Conservation (phyloP, 2,113 vertebrate genomes). For the Rattus norvegicus region DNA sequence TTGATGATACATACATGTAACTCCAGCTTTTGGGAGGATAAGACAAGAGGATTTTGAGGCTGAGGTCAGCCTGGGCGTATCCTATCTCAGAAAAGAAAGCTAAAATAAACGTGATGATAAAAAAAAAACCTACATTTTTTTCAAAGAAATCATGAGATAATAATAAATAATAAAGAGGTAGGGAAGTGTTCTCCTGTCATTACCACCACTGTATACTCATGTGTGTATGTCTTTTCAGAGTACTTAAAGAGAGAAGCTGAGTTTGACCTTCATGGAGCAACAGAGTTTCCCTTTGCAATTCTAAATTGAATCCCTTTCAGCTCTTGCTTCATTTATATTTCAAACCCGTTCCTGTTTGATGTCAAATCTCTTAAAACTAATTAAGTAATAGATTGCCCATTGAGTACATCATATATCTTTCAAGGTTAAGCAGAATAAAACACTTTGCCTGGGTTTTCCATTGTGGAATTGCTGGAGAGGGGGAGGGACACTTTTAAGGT, state of each 20-base stretch:
- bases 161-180: neutral
- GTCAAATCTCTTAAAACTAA: slow-evolving; percentile 66
- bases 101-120: neutral
- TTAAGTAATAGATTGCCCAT: slow-evolving; percentile 70
- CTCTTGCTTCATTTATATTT: slow-evolving; percentile 54
- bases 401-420: slow-evolving; percentile 59
- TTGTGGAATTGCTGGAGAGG: slow-evolving; percentile 26
- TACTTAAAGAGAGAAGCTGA: neutral
- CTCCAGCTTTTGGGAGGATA: neutral
- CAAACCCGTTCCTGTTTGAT: slow-evolving; percentile 46
- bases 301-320: slow-evolving; percentile 45
- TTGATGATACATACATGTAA: neutral
- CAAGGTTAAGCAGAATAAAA: slow-evolving; percentile 73
- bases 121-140: neutral
- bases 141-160: neutral
- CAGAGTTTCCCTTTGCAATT: slow-evolving; percentile 23
- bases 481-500: slow-evolving; percentile 40
- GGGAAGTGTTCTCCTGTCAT: too few relatives aligned
- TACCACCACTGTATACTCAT: neutral
- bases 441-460: slow-evolving; percentile 50
- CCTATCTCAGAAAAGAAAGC: neutral
- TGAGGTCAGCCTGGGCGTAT: neutral
- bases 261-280: slow-evolving; percentile 63
- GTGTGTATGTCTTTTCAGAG: neutral
- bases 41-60: neutral